A percentile compares a stretch with the other conserved stretches of the same genome.
Evolutionary conservation across 2,113 vertebrate species (phyloP).

Genomic region (Pseudonaja textilis): DNA sequence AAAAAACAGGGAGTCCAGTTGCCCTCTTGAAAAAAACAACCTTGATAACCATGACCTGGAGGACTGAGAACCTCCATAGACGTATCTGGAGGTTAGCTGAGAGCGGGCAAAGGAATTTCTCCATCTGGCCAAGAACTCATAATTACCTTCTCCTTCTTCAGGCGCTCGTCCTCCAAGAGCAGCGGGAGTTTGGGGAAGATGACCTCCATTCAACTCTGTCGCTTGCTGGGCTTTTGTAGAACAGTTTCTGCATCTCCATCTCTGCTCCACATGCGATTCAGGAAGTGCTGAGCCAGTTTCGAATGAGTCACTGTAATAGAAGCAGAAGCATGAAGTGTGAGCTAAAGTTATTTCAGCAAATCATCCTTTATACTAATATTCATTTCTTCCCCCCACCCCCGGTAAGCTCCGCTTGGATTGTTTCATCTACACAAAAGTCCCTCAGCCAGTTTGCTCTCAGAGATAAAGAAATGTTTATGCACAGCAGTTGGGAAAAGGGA

Average conservation of each 20-base stretch:
- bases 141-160: constrained; percentile 51
- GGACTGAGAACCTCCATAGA: neutral
- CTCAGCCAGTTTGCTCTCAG: neutral
- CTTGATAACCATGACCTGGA: neutral
- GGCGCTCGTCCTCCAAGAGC: constrained; percentile 7
- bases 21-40: neutral
- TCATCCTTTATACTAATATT: constrained; percentile 34
- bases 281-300: constrained; percentile 47
- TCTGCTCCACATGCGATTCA: constrained; percentile 20
- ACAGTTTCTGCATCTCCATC: constrained; percentile 41
- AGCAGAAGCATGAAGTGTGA: constrained; percentile 11
- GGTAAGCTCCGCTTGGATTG: constrained; percentile 26
- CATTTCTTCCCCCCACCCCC: neutral
- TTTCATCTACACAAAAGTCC: constrained; percentile 30
- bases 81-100: neutral
- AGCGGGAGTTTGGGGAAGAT: neutral
- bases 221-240: constrained; percentile 15
- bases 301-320: constrained; percentile 65
- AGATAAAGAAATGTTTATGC: constrained; percentile 5
- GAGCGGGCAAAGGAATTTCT: neutral
- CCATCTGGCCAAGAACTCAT: neutral
- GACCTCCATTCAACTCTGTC: constrained; percentile 13
- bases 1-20: neutral
- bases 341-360: neutral
- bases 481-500: neutral